Percentiles rank a stretch among this genome's conserved stretches.
Evolutionary conservation across 2,888 invertebrate species (phyloP).

Genomic region (Diogma glabrata): DNA sequence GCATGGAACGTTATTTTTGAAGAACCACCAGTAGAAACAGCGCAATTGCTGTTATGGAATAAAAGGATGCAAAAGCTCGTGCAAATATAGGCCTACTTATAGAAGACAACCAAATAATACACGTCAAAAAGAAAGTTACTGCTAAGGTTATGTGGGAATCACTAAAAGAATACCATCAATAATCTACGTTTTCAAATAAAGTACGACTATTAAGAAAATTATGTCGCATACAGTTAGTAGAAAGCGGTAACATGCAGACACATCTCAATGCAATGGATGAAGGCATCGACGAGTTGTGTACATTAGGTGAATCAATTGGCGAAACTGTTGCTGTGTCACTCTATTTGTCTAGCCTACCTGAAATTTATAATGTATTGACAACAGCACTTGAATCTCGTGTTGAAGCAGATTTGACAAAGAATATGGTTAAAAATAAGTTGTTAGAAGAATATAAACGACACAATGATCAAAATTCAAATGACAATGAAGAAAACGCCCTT

Average conservation of each 20-base stretch:
- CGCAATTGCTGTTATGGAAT: too few relatives aligned
- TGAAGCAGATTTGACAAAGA: constrained; percentile 8
- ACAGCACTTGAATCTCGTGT: too few relatives aligned
- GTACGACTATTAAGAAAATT: not conserved
- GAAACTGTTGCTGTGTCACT: not conserved
- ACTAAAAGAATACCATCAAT: not conserved
- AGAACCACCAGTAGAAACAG: too few relatives aligned
- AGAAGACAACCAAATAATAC: too few relatives aligned
- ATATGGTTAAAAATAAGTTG: constrained; percentile 15
- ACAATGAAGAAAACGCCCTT: not conserved
- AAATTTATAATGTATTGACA: not conserved
- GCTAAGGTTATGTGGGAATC: constrained; percentile 4
- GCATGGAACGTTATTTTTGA: too few relatives aligned
- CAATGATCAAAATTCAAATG: constrained; percentile 9
- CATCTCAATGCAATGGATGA: not conserved
- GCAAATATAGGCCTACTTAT: too few relatives aligned
- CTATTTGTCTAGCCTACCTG: not conserved
- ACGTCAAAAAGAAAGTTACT: not conserved
- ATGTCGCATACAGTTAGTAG: not conserved
- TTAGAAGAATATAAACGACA: constrained; percentile 14
- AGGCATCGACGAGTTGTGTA: too few relatives aligned
- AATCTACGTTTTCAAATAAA: constrained; percentile 1
- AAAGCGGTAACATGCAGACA: not conserved
- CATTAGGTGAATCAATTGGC: too few relatives aligned
- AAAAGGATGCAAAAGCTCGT: too few relatives aligned